Evolutionary conservation across 2,113 vertebrate species (phyloP).

Genomic region (Hydropotes inermis): DNA sequence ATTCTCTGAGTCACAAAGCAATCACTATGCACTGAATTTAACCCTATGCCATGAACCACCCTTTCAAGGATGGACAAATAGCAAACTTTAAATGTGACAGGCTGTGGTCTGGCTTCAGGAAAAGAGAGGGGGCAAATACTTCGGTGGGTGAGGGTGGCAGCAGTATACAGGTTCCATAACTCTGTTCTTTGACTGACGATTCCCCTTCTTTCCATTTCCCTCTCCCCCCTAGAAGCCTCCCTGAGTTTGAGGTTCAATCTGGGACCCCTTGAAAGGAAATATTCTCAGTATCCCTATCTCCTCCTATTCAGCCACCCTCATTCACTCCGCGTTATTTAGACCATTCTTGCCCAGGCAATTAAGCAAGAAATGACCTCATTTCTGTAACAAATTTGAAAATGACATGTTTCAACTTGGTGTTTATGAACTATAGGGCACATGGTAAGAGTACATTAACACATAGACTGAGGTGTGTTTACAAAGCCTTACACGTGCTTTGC

Average conservation of each 20-base stretch:
- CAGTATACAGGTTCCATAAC: background rate
- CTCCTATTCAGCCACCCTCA: background rate
- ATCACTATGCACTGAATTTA: background rate
- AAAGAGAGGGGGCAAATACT: background rate
- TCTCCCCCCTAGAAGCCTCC: background rate
- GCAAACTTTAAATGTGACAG: background rate
- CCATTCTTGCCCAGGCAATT: background rate
- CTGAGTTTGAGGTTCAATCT: background rate
- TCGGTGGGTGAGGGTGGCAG: background rate
- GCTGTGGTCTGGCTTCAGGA: background rate
- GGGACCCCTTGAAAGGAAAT: background rate
- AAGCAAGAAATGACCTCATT: background rate
- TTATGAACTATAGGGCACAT: background rate
- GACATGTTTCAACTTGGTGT: background rate
- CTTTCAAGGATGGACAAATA: background rate
- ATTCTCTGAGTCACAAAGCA: slow-evolving; percentile 67
- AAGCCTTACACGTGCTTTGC: background rate
- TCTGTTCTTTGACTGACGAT: background rate
- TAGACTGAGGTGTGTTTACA: background rate
- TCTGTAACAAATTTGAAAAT: background rate
- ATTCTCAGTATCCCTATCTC: background rate
- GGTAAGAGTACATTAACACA: background rate
- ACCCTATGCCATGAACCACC: background rate
- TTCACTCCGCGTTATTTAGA: background rate
- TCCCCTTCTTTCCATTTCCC: background rate